Evolutionary conservation across 2,113 vertebrate genomes (phyloP).

Genomic region (Xiphias gladius): DNA sequence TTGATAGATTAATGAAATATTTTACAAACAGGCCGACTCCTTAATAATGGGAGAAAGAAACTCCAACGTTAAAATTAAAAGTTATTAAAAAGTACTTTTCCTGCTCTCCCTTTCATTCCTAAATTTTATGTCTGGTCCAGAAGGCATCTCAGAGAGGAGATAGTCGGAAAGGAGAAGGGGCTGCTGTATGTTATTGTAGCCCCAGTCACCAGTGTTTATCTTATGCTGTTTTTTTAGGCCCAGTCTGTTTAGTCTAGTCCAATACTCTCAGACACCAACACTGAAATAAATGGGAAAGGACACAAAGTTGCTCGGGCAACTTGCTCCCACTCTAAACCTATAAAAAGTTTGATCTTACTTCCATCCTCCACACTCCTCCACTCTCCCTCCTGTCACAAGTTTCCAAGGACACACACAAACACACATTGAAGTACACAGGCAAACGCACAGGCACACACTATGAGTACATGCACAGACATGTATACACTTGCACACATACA

Average conservation of each 20-base stretch:
- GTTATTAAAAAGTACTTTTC: background rate
- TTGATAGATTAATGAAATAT: background rate
- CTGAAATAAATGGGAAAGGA: slow-evolving; percentile 78
- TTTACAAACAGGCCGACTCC: background rate
- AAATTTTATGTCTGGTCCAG: slow-evolving; percentile 63
- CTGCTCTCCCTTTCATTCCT: slow-evolving; percentile 33
- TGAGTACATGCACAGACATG: slow-evolving; percentile 23
- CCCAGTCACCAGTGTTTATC: slow-evolving; percentile 81
- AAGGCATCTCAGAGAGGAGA: slow-evolving; percentile 36
- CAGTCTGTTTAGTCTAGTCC: slow-evolving; percentile 84
- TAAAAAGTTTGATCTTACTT: slow-evolving; percentile 70
- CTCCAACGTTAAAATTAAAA: background rate
- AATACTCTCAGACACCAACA: slow-evolving; percentile 74
- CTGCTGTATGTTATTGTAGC: slow-evolving; percentile 76
- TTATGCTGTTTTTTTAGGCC: slow-evolving; percentile 78
- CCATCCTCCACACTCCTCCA: slow-evolving; percentile 32
- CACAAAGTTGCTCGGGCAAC: slow-evolving; percentile 72
- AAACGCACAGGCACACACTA: slow-evolving; percentile 18
- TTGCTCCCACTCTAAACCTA: slow-evolving; percentile 69
- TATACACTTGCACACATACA: slow-evolving; percentile 43
- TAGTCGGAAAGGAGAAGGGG: slow-evolving; percentile 42
- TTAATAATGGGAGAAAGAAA: slow-evolving; percentile 4
- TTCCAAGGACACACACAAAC: slow-evolving; percentile 59
- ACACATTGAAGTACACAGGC: slow-evolving; percentile 19
- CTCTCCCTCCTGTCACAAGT: slow-evolving; percentile 31